A percentile compares a stretch with the other conserved stretches of the same genome.
These are phyloP conservation scores for Zaprionus gabonicus DNA, from an alignment of 1,140 invertebrate species.

Conservation along the genomic window DNA sequence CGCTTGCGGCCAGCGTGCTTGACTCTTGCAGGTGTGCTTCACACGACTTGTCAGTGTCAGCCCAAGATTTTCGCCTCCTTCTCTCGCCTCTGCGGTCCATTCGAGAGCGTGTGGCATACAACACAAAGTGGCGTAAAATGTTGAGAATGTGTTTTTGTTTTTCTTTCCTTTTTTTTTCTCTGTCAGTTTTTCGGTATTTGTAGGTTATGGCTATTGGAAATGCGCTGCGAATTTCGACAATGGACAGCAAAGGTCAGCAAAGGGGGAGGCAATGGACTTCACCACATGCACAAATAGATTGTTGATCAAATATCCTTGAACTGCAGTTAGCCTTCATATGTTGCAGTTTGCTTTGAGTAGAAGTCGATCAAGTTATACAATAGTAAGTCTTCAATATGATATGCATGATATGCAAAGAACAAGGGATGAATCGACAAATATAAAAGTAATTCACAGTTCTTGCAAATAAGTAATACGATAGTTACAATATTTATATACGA, in stretches of 20 bases:
- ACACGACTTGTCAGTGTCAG: slow-evolving; percentile 82
- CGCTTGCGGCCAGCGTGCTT: slow-evolving; percentile 56
- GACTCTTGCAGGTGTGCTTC: slow-evolving; percentile 80
- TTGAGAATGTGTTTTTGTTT: slow-evolving; percentile 19
- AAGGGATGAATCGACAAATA: no score
- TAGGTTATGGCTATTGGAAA: slow-evolving; percentile 40
- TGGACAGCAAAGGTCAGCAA: slow-evolving; percentile 8
- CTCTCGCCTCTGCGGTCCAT: slow-evolving; percentile 23
- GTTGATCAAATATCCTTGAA: background rate
- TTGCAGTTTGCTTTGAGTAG: background rate
- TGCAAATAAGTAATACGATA: no score
- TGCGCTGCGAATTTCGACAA: slow-evolving; percentile 23
- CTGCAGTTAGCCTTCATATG: background rate
- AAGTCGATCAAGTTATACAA: background rate
- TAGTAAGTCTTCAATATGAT: background rate
- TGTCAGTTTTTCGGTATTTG: slow-evolving; percentile 3
- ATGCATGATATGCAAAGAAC: no score
- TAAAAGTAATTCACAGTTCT: no score
- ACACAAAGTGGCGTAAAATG: slow-evolving; percentile 38
- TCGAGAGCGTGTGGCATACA: slow-evolving; percentile 44
- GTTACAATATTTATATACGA: no score
- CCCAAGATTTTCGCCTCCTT: slow-evolving; percentile 49
- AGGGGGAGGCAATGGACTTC: background rate
- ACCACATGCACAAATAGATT: background rate
- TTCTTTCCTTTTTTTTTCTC: background rate